Evolutionary conservation across 2,797 vertebrate genomes (phyloP).

Genomic region (Diceros bicornis): DNA sequence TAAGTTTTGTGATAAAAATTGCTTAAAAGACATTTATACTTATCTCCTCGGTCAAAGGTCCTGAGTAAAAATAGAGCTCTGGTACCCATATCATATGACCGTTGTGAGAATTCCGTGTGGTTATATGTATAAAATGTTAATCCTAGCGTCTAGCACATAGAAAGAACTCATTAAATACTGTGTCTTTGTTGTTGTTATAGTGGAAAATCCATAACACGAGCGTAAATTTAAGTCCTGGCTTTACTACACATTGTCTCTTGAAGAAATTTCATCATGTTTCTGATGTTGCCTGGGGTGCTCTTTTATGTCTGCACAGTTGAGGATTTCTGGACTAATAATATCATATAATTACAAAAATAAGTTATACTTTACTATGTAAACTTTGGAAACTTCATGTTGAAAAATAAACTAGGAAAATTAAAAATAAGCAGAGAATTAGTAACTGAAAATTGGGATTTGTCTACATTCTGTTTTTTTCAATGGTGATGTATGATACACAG

Average conservation of each 20-base stretch:
- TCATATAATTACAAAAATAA: not conserved
- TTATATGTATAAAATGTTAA: not conserved
- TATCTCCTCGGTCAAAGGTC: not conserved
- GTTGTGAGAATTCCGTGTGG: not conserved
- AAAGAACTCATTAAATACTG: not conserved
- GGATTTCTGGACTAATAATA: not conserved
- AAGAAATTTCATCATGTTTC: conserved; percentile 30
- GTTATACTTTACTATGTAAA: not conserved
- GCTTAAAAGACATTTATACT: not conserved
- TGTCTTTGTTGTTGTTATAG: not conserved
- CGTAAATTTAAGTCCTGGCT: not conserved
- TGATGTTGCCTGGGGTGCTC: not conserved
- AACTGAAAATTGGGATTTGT: not conserved
- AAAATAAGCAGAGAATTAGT: not conserved
- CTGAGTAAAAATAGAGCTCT: not conserved
- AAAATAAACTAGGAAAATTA: not conserved
- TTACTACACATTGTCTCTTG: not conserved
- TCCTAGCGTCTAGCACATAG: not conserved
- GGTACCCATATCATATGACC: not conserved
- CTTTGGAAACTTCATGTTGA: conserved; percentile 19
- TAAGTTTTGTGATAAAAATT: not conserved
- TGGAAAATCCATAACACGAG: not conserved
- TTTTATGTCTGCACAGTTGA: not conserved
- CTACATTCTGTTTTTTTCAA: not conserved
- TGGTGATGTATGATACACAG: not conserved